Conservation (phyloP, 2,888 invertebrate species). For the Apantesis nais region DNA sequence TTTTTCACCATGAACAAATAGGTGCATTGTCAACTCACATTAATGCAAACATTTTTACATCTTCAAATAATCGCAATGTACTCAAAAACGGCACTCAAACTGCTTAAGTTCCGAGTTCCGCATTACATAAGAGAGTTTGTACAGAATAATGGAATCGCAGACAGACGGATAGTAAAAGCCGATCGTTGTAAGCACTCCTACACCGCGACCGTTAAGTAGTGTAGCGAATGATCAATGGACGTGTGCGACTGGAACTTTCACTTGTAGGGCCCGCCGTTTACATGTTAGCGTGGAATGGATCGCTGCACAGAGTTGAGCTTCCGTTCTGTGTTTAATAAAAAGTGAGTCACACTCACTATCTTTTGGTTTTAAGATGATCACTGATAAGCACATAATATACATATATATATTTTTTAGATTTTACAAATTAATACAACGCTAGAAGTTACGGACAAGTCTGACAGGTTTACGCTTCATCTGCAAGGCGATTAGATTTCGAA, state of each 20-base stretch:
- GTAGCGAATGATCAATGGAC: conserved; percentile 43
- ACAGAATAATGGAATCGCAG: conserved; percentile 41
- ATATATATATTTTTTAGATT: not conserved
- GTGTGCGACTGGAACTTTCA: conserved; percentile 52
- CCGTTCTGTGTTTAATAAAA: conserved; percentile 1
- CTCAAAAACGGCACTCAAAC: conserved; percentile 16
- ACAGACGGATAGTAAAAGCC: conserved; percentile 50
- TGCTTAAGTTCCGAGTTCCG: conserved; percentile 42
- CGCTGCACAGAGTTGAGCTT: conserved; percentile 3
- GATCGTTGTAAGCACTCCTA: conserved; percentile 23
- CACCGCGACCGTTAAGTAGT: conserved; percentile 37
- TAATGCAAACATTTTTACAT: not conserved
- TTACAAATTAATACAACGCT: not conserved
- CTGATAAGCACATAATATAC: too few species aligned
- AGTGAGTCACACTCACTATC: not conserved
- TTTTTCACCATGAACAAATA: not conserved
- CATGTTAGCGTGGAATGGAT: conserved; percentile 19
- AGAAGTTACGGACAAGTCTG: not conserved
- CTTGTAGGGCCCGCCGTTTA: conserved; percentile 43
- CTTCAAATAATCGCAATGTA: not conserved
- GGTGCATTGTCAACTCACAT: not conserved
- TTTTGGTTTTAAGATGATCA: not conserved
- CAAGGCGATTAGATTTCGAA: not conserved
- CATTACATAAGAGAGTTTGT: conserved; percentile 32
- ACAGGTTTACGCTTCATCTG: not conserved